phyloP scores from a whole-genome alignment of 2,113 vertebrate genomes.

The Grammomys dolichurus region DNA sequence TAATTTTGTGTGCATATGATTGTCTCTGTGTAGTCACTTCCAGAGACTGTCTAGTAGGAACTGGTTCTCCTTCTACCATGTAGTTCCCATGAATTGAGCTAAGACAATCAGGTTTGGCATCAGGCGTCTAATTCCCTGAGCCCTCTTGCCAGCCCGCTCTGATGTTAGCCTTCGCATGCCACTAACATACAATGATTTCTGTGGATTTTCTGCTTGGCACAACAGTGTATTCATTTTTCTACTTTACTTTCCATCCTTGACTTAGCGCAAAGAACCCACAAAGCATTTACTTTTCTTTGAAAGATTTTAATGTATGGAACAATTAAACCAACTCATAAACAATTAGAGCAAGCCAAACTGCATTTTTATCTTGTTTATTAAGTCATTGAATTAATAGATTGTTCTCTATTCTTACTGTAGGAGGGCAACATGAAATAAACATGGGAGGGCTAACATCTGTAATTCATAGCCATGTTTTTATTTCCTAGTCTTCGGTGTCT shows the following conservation, averaged over 20 bases:
- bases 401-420: neutral
- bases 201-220: neutral
- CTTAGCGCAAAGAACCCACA: neutral
- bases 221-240: neutral
- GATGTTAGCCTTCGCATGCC: neutral
- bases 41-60: neutral
- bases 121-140: too few relatives aligned
- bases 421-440: neutral
- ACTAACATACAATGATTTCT: neutral
- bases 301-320: neutral
- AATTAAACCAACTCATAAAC: neutral
- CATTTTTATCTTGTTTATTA: neutral
- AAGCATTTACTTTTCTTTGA: neutral
- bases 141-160: neutral
- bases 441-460: rapidly evolving
- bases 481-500: neutral
- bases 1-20: neutral
- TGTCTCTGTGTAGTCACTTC: neutral
- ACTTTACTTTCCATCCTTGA: neutral
- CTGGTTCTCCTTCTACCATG: too few relatives aligned
- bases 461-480: neutral
- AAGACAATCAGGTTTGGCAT: neutral
- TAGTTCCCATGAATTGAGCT: neutral
- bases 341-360: neutral
- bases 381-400: neutral